Evolutionary conservation across 2,888 invertebrate species (phyloP).

Genomic region (Drosophila longiperda): DNA sequence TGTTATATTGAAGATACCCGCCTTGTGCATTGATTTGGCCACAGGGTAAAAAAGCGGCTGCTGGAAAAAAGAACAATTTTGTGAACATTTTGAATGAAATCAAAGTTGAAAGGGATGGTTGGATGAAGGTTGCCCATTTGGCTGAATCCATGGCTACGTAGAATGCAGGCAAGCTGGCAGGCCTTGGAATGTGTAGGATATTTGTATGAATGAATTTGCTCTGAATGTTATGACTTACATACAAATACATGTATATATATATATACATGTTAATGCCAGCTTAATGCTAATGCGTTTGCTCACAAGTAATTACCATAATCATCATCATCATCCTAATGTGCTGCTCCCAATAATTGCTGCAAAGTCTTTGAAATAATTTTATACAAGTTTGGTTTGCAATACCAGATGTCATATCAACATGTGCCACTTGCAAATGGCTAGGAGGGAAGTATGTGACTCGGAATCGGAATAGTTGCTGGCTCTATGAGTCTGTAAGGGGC

Average conservation of each 20-base stretch:
- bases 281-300: slow-evolving; percentile 35
- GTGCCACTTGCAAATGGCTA: not conserved
- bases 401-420: slow-evolving; percentile 12
- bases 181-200: slow-evolving; percentile 21
- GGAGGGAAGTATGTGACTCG: slow-evolving; percentile 8
- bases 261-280: slow-evolving; percentile 33
- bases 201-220: slow-evolving; percentile 7
- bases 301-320: slow-evolving; percentile 41
- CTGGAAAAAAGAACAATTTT: slow-evolving; percentile 31
- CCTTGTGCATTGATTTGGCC: not conserved
- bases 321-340: slow-evolving; percentile 35
- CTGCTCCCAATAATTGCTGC: not conserved
- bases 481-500: slow-evolving; percentile 31
- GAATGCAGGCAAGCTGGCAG: slow-evolving; percentile 6
- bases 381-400: slow-evolving; percentile 20
- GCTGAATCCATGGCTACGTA: not conserved
- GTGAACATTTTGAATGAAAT: slow-evolving; percentile 48
- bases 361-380: slow-evolving; percentile 21
- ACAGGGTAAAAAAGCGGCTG: slow-evolving; percentile 16
- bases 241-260: not conserved
- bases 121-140: slow-evolving; percentile 7
- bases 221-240: slow-evolving; percentile 7
- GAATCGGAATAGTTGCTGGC: slow-evolving; percentile 24
- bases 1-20: not conserved
- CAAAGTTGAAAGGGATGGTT: slow-evolving; percentile 50